phyloP scores from a whole-genome alignment of 2,113 vertebrate species.

The Notothenia rossii region DNA sequence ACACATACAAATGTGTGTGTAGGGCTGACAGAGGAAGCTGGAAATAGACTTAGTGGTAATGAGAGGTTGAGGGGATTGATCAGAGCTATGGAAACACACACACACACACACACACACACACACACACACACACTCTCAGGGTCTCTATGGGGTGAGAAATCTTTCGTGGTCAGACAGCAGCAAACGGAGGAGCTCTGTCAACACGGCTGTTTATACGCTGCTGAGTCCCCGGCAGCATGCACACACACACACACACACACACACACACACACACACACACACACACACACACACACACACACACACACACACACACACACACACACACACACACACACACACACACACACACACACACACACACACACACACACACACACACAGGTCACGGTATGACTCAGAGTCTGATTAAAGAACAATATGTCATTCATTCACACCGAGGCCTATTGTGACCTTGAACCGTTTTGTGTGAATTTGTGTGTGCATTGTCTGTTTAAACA shows the following conservation, averaged over 20 bases:
- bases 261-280: slow-evolving; percentile 2
- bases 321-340: no score
- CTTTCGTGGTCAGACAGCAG: slow-evolving; percentile 44
- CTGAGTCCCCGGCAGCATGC: slow-evolving; percentile 22
- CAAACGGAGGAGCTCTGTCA: slow-evolving; percentile 66
- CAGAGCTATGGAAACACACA: slow-evolving; percentile 65
- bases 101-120: slow-evolving; percentile 17
- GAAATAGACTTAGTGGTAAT: slow-evolving; percentile 70
- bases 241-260: slow-evolving; percentile 11
- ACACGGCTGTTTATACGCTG: slow-evolving; percentile 47
- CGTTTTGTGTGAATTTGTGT: slow-evolving; percentile 12
- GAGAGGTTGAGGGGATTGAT: slow-evolving; percentile 68
- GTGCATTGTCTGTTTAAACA: background rate
- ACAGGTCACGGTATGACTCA: slow-evolving; percentile 34
- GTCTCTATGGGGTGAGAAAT: slow-evolving; percentile 58
- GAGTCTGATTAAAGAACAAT: slow-evolving; percentile 43
- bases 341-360: no score
- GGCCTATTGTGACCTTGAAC: slow-evolving; percentile 49
- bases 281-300: background rate
- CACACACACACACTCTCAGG: slow-evolving; percentile 26
- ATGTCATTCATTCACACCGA: slow-evolving; percentile 37
- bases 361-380: no score
- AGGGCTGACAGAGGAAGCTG: slow-evolving; percentile 30
- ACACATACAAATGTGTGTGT: slow-evolving; percentile 32
- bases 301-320: no score